Base-by-base conservation (phyloP, 2,888 invertebrate species). In the Cephonodes hylas region DNA sequence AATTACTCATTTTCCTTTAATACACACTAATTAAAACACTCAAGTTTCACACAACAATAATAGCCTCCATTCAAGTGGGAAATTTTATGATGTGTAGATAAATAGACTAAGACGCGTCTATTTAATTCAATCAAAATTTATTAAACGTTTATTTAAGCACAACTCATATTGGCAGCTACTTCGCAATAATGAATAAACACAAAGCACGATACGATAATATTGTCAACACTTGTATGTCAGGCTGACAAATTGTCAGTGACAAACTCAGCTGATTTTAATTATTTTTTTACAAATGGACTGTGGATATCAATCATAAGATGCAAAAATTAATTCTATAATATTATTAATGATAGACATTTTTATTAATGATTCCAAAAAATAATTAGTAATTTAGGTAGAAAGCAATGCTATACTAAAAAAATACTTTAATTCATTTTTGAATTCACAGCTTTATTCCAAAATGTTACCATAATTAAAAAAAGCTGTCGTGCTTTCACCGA, bases 1-100 rank as follows among this genome's bases (percentile, higher is more conserved):
- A 81, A 61, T 80, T 79, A 73, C 72, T 83, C 89, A 89, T 91
- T 74, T 74, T 81, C 53, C 58, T 44, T 66, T 66, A 60, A 10
- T 18, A 5, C 34, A 34, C 48, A 23, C 48, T 25, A 46, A 13
- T 13, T 22, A 46, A 13, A 53, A 53, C 27, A 27, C 6, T 8
- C 15, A 27, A 31, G 15, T 4, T 53, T 31, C 18, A 31, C 27
- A 10, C 48, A 48, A 27, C 10, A 8, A 46, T n/a, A 23, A 53
- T 7, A 18, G 1, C 27, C 15, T 10, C 13, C 31, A 53, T 31
- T 4, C 27, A 48, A 25, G 15, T 27, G 2, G 8, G 25, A 7
- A 48, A 48, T 27, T 3, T 7, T 27, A 8, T 2, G n/a, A 38
- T 13, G 15, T 15, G 8, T 15, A 3, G 48, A n/a, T 38, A n/a